phyloP scores from a whole-genome alignment of 2,888 invertebrate genomes.

The Lithophane semibrunnea region DNA sequence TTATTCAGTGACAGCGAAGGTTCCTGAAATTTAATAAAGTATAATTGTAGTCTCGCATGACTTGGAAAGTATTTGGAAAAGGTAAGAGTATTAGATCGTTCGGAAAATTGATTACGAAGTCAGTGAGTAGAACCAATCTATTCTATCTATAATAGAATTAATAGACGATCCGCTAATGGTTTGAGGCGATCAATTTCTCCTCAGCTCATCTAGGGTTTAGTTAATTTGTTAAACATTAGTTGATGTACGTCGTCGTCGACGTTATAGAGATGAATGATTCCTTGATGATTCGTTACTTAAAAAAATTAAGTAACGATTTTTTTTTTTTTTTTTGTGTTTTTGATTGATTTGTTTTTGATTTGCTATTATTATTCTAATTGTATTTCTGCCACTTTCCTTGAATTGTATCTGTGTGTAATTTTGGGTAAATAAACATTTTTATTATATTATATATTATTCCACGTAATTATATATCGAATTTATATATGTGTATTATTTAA shows the following conservation, averaged over 20 bases:
- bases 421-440: too few species aligned
- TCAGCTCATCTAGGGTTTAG: slow-evolving; percentile 5
- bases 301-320: too few species aligned
- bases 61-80: slow-evolving; percentile 37
- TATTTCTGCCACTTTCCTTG: too few species aligned
- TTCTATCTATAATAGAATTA: neutral
- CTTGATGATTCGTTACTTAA: too few species aligned
- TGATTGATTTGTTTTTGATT: too few species aligned
- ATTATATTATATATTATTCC: too few species aligned
- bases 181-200: slow-evolving; percentile 31
- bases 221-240: slow-evolving; percentile 18
- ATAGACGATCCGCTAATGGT: slow-evolving; percentile 31
- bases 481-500: neutral
- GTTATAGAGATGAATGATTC: slow-evolving; percentile 12
- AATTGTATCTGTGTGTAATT: too few species aligned
- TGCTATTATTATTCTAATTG: too few species aligned
- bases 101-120: slow-evolving; percentile 43
- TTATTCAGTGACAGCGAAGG: slow-evolving; percentile 44
- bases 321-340: too few species aligned
- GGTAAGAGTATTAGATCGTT: slow-evolving; percentile 37
- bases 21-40: slow-evolving; percentile 45
- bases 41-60: slow-evolving; percentile 54
- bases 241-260: neutral
- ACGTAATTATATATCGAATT: neutral
- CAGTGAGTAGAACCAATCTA: slow-evolving; percentile 18